Conservation (phyloP, 2,113 vertebrate species). For the Phrynosoma blainvillii region DNA sequence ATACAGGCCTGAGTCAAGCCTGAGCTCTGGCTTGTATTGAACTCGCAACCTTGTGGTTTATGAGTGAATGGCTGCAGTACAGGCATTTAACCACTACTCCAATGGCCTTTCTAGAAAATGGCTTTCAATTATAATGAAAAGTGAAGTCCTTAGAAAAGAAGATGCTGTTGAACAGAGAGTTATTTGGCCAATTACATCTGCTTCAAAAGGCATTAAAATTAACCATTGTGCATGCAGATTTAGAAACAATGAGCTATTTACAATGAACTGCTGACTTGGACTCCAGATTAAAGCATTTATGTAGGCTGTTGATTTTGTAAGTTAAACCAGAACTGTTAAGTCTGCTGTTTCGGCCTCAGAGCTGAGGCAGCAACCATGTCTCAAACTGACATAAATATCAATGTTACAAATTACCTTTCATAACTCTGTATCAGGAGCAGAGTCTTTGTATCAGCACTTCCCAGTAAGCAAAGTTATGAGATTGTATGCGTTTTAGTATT, state of each 20-base stretch:
- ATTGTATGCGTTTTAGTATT: background rate
- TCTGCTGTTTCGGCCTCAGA: slow-evolving; percentile 12
- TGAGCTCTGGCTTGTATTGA: too few species aligned
- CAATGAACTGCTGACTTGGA: background rate
- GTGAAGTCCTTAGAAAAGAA: background rate
- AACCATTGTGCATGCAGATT: background rate
- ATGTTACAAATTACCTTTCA: slow-evolving; percentile 40
- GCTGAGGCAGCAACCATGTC: slow-evolving; percentile 23
- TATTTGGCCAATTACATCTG: slow-evolving; percentile 4
- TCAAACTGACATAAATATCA: background rate
- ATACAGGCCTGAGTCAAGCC: too few species aligned
- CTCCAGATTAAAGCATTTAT: background rate
- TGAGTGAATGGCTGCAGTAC: too few species aligned
- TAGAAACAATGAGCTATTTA: slow-evolving; percentile 1
- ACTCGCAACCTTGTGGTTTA: too few species aligned
- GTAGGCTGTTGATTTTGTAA: slow-evolving; percentile 7
- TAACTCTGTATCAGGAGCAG: slow-evolving; percentile 12
- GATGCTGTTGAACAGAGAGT: background rate
- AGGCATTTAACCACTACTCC: too few species aligned
- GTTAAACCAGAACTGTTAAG: background rate
- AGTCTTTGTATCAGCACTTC: slow-evolving; percentile 20
- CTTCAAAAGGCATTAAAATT: slow-evolving; percentile 18
- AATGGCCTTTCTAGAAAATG: fast-evolving
- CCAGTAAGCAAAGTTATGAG: background rate
- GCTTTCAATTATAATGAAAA: slow-evolving; percentile 14